These are phyloP conservation scores for Raillietiella orientalis DNA, from an alignment of 2,888 invertebrate genomes.

Conservation along the genomic window DNA sequence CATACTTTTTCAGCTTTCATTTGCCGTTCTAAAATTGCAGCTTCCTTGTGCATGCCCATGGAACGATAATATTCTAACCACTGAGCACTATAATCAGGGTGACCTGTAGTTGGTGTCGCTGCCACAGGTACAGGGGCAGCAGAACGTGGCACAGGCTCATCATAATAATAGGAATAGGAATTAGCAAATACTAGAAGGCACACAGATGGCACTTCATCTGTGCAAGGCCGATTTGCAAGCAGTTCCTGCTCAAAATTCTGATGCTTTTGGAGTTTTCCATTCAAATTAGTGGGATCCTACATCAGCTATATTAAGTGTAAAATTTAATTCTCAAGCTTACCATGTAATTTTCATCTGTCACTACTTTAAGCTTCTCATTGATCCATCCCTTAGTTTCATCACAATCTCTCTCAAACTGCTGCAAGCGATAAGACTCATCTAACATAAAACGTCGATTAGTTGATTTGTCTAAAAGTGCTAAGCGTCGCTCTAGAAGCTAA, in stretches of 20 bases:
- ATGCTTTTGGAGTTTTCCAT: conserved; percentile 92
- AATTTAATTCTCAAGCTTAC: conserved; percentile 8
- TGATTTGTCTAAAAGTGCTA: conserved; percentile 63
- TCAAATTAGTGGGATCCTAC: conserved; percentile 80
- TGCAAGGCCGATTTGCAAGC: conserved; percentile 82
- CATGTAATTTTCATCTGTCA: conserved; percentile 69
- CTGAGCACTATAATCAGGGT: conserved; percentile 71
- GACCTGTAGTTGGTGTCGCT: too few species aligned
- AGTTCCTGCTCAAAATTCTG: conserved; percentile 96
- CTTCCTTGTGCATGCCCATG: conserved; percentile 66
- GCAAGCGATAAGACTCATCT: conserved; percentile 80
- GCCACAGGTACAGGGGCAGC: too few species aligned
- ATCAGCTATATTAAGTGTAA: conserved; percentile 1
- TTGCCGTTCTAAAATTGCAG: conserved; percentile 72
- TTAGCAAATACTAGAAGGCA: too few species aligned
- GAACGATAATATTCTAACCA: conserved; percentile 95
- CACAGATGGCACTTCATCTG: too few species aligned
- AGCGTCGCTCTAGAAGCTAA: conserved; percentile 46
- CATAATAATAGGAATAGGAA: too few species aligned
- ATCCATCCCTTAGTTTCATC: conserved; percentile 99
- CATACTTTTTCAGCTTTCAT: conserved; percentile 26
- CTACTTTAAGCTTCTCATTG: conserved; percentile 89
- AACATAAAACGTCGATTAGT: conserved; percentile 48
- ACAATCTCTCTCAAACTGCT: conserved; percentile 92
- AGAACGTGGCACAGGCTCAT: too few species aligned